Conservation (phyloP, 1,140 invertebrate species). For the Riptortus pedestris region DNA sequence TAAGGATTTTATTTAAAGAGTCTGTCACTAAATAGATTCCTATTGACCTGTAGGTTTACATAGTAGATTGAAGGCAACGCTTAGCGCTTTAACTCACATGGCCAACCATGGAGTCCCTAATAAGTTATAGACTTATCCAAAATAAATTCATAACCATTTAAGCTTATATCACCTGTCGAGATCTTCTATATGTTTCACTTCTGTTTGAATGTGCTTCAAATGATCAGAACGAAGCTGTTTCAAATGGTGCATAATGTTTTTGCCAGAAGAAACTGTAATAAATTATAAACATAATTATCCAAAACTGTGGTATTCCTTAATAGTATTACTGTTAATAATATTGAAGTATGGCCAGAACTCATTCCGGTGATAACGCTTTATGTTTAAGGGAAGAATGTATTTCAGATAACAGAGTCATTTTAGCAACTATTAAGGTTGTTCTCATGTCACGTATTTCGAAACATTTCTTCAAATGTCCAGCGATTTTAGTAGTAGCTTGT, state of each 20-base stretch:
- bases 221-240: neutral
- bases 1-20: too few relatives aligned
- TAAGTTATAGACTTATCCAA: too few relatives aligned
- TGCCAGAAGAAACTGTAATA: neutral
- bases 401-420: neutral
- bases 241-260: neutral
- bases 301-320: neutral
- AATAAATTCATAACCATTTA: too few relatives aligned
- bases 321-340: neutral
- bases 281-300: neutral
- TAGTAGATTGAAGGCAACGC: too few relatives aligned
- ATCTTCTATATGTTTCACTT: conserved; percentile 16
- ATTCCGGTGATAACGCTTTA: neutral
- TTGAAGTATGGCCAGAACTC: neutral
- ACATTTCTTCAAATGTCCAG: too few relatives aligned
- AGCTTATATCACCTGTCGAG: conserved; percentile 3
- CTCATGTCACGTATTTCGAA: too few relatives aligned
- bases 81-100: too few relatives aligned
- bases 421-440: too few relatives aligned
- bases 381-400: neutral
- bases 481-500: too few relatives aligned
- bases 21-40: too few relatives aligned
- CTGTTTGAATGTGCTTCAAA: conserved; percentile 16
- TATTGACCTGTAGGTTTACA: too few relatives aligned
- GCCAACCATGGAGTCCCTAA: too few relatives aligned